phyloP scores from a whole-genome alignment of 2,888 invertebrate genomes.

The Pomacea canaliculata region DNA sequence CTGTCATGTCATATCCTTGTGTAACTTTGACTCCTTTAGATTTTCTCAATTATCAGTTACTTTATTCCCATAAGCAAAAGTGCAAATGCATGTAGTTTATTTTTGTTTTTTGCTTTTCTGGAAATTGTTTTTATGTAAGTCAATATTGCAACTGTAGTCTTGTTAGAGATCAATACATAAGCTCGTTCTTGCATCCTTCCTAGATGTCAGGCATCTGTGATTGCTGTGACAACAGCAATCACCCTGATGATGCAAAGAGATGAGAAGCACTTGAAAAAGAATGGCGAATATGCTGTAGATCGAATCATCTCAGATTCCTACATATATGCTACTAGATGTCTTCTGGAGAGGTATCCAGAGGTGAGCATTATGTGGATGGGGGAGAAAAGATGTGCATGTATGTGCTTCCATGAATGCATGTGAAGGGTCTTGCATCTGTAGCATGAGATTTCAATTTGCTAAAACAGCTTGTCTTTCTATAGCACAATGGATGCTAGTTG shows the following conservation, averaged over 20 bases:
- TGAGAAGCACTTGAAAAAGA: constrained; percentile 55
- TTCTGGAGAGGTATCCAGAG: constrained; percentile 32
- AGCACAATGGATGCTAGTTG: too few species aligned
- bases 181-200: neutral
- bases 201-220: constrained; percentile 66
- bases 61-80: too few species aligned
- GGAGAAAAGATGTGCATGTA: neutral
- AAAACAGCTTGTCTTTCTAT: too few species aligned
- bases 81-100: too few species aligned
- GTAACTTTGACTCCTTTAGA: too few species aligned
- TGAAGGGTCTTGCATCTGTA: neutral
- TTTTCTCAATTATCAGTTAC: too few species aligned
- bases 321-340: constrained; percentile 50
- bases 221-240: constrained; percentile 61
- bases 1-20: neutral
- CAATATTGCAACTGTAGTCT: too few species aligned
- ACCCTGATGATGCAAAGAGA: constrained; percentile 60
- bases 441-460: too few species aligned
- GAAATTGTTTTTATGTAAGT: too few species aligned
- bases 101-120: too few species aligned
- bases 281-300: constrained; percentile 54
- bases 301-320: constrained; percentile 56
- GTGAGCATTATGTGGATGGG: constrained; percentile 1
- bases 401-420: too few species aligned
- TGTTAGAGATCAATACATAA: too few species aligned